phyloP scores from a whole-genome alignment of 2,888 invertebrate genomes.

The Nomada ruficornis region DNA sequence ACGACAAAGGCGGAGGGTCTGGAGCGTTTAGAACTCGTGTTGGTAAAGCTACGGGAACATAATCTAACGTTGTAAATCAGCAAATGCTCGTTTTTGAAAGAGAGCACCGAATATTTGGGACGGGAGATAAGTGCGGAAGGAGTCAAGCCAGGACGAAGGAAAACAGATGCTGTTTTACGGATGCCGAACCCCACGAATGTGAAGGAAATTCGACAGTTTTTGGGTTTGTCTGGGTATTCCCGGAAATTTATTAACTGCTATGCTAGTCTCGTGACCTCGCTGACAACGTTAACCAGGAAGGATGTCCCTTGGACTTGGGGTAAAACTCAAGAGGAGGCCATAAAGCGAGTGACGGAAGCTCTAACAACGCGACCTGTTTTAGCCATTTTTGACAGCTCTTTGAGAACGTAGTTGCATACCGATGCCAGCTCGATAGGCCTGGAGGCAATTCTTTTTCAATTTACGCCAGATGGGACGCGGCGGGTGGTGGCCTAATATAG shows the following conservation, averaged over 20 bases:
- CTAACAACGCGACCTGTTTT: constrained; percentile 65
- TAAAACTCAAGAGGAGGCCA: background rate
- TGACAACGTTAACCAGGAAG: constrained; percentile 40
- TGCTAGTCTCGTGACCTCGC: constrained; percentile 3
- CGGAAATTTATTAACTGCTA: constrained; percentile 35
- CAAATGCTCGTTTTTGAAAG: too few species aligned
- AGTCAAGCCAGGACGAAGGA: too few species aligned
- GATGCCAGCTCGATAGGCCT: constrained; percentile 77
- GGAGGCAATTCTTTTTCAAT: constrained; percentile 77
- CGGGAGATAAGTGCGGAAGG: too few species aligned
- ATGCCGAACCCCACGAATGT: background rate
- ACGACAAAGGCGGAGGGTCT: too few species aligned
- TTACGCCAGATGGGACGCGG: constrained; percentile 26
- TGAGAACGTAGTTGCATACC: constrained; percentile 75
- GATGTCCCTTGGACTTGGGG: constrained; percentile 26
- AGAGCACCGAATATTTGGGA: too few species aligned
- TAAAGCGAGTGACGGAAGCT: constrained; percentile 58
- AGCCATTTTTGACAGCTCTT: constrained; percentile 66
- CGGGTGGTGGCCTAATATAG: constrained; percentile 74
- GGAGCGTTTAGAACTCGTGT: too few species aligned
- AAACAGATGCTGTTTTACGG: too few species aligned
- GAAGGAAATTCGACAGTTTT: background rate
- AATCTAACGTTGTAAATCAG: too few species aligned
- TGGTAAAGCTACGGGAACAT: too few species aligned
- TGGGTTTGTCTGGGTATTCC: background rate